A percentile compares a stretch with the other conserved stretches of the same genome.
These are phyloP conservation scores for Calameuta pallipes DNA, from an alignment of 2,888 invertebrate genomes.

Conservation along the genomic window DNA sequence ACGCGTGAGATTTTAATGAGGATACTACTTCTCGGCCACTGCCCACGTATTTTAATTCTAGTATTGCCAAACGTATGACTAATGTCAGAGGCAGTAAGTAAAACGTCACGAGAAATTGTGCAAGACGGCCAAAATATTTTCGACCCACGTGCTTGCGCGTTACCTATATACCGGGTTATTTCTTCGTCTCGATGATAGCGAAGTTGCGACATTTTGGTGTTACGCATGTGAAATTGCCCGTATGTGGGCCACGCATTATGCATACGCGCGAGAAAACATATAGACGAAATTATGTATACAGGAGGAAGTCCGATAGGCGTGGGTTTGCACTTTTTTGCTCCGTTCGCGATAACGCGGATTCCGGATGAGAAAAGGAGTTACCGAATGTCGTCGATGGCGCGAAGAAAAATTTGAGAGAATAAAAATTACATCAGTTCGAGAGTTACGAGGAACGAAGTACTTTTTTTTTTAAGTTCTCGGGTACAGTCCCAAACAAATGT, in stretches of 20 bases:
- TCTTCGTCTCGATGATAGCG: not conserved
- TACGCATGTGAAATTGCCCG: not conserved
- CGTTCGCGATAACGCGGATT: too few species aligned
- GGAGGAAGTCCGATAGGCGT: not conserved
- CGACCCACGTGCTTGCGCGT: constrained; percentile 6
- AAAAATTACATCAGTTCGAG: too few species aligned
- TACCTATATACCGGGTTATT: not conserved
- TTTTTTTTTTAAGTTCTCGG: not conserved
- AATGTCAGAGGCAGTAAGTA: not conserved
- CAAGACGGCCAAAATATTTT: constrained; percentile 7
- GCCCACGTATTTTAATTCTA: not conserved
- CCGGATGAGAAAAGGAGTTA: too few species aligned
- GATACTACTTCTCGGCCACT: not conserved
- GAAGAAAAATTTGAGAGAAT: not conserved
- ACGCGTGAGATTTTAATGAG: not conserved
- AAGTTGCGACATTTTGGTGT: not conserved
- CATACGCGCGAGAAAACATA: not conserved
- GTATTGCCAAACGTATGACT: not conserved
- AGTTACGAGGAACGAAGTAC: too few species aligned
- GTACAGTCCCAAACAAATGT: not conserved
- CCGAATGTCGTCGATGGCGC: too few species aligned
- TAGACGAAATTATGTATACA: not conserved
- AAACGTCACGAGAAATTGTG: not conserved
- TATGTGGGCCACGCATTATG: constrained; percentile 6
- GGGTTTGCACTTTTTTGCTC: not conserved